A percentile compares a stretch with the other conserved stretches of the same genome.
Evolutionary conservation across 1,140 invertebrate species (phyloP).

Genomic region (Apis laboriosa): DNA sequence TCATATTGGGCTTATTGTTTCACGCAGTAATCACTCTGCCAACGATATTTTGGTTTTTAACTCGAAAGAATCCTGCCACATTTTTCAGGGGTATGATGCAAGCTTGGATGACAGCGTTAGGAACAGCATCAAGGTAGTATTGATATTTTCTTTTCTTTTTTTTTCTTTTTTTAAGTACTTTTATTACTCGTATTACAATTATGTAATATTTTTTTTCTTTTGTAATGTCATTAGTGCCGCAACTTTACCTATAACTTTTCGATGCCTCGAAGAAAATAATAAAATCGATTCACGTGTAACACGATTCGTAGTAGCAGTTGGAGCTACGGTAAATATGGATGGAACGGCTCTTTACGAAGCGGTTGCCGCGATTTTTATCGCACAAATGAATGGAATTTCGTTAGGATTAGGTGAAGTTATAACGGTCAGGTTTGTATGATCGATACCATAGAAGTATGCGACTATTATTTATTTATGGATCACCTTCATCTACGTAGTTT

Average conservation of each 20-base stretch:
- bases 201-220: background rate
- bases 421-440: slow-evolving; percentile 81
- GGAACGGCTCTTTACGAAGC: slow-evolving; percentile 88
- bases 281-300: slow-evolving; percentile 87
- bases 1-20: slow-evolving; percentile 84
- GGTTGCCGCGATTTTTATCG: slow-evolving; percentile 87
- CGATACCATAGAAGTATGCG: background rate
- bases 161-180: background rate
- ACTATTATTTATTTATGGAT: slow-evolving; percentile 1
- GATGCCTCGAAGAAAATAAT: slow-evolving; percentile 89
- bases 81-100: slow-evolving; percentile 85
- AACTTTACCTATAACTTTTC: slow-evolving; percentile 88
- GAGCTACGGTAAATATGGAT: slow-evolving; percentile 87
- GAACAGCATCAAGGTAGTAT: slow-evolving; percentile 85
- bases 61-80: slow-evolving; percentile 84
- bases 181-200: background rate
- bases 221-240: slow-evolving; percentile 82
- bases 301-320: slow-evolving; percentile 85
- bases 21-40: slow-evolving; percentile 86
- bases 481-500: slow-evolving; percentile 79
- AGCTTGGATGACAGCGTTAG: slow-evolving; percentile 86
- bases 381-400: slow-evolving; percentile 85
- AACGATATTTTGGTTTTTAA: slow-evolving; percentile 84
- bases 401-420: slow-evolving; percentile 83
- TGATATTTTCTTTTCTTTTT: background rate